Evolutionary conservation across 2,888 invertebrate genomes (phyloP).

Genomic region (Volucella inanis): DNA sequence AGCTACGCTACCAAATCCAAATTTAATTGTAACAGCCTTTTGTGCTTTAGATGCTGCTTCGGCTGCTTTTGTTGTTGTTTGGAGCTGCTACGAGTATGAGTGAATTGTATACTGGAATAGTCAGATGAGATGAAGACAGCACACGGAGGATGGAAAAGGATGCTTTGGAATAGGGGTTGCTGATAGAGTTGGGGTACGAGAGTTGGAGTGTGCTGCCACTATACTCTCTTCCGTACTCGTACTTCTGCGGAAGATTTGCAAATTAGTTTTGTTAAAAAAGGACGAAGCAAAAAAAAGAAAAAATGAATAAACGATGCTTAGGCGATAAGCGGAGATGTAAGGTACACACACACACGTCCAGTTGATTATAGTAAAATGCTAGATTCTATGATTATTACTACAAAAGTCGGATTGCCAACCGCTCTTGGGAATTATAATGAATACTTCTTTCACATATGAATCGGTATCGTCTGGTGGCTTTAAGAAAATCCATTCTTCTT

Average conservation of each 20-base stretch:
- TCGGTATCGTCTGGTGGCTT: slow-evolving; percentile 10
- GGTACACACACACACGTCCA: not conserved
- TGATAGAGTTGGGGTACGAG: not conserved
- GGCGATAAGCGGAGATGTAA: slow-evolving; percentile 24
- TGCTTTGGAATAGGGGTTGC: not conserved
- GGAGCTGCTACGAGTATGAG: slow-evolving; percentile 5
- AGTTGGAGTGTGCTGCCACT: slow-evolving; percentile 18
- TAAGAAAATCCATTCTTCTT: slow-evolving; percentile 40
- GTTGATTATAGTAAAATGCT: slow-evolving; percentile 58
- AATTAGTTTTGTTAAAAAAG: slow-evolving; percentile 70
- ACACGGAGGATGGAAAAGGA: not conserved
- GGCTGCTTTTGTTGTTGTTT: slow-evolving; percentile 36
- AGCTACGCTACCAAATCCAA: slow-evolving; percentile 56
- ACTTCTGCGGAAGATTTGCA: slow-evolving; percentile 64
- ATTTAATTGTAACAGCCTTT: slow-evolving; percentile 72
- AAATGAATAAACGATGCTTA: slow-evolving; percentile 66
- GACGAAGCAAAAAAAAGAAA: slow-evolving; percentile 33
- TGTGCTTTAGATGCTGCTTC: slow-evolving; percentile 30
- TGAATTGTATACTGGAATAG: slow-evolving; percentile 29
- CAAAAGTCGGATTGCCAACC: slow-evolving; percentile 58
- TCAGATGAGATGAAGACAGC: not conserved
- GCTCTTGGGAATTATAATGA: slow-evolving; percentile 70
- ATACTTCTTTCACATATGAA: slow-evolving; percentile 47
- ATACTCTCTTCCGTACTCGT: too few species aligned
- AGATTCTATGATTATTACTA: slow-evolving; percentile 65